Percentiles rank a stretch among this genome's conserved stretches.
Evolutionary conservation across 2,888 invertebrate species (phyloP).

Genomic region (Troides aeacus): DNA sequence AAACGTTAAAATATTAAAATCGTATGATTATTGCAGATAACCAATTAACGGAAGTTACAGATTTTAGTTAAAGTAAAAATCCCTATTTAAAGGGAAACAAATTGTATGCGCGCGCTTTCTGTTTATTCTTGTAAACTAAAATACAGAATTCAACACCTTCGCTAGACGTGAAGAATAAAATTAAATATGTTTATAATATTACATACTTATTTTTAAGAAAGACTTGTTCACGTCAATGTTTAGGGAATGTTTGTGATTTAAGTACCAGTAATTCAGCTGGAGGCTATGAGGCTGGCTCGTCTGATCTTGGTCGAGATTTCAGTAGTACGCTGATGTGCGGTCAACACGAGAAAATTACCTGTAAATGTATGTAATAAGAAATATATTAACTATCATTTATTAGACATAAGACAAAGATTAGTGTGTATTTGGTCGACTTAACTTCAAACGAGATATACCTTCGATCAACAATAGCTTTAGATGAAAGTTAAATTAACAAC

Average conservation of each 20-base stretch:
- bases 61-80: too few relatives aligned
- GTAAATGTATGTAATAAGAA: neutral
- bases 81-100: too few relatives aligned
- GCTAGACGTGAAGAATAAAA: too few relatives aligned
- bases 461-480: constrained; percentile 1
- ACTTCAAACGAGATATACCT: neutral
- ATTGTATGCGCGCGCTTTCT: too few relatives aligned
- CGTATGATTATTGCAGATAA: too few relatives aligned
- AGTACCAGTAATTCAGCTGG: neutral
- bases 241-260: neutral
- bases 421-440: neutral
- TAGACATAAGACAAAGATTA: neutral
- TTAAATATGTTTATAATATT: too few relatives aligned
- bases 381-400: neutral
- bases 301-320: neutral
- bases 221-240: neutral
- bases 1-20: too few relatives aligned
- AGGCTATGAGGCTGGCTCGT: neutral
- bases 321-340: neutral
- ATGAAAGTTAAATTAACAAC: neutral
- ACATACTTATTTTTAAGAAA: neutral
- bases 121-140: too few relatives aligned
- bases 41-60: too few relatives aligned
- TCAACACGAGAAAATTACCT: neutral
- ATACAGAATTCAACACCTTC: too few relatives aligned